Evolutionary conservation across 1,140 invertebrate genomes (phyloP).

Genomic region (Caenorhabditis latens): DNA sequence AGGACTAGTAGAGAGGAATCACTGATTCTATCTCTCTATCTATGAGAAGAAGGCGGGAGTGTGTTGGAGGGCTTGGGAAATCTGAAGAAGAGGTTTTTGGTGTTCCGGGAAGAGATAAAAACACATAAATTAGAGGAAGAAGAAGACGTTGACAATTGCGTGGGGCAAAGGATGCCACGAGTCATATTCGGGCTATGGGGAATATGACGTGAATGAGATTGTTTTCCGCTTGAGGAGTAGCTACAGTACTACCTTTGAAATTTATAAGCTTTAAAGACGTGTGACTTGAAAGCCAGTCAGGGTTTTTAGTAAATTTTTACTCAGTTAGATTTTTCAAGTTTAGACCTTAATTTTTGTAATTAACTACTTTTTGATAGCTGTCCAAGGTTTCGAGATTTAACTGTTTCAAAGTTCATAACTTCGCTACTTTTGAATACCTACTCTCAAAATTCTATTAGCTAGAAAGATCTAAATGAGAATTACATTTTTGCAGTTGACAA

Average conservation of each 20-base stretch:
- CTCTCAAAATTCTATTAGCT: too few species aligned
- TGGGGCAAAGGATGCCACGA: neutral
- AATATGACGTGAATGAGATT: neutral
- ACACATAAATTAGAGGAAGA: slow-evolving; percentile 20
- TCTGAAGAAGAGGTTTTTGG: slow-evolving; percentile 10
- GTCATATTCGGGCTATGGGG: neutral
- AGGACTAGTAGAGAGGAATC: neutral
- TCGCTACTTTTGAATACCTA: too few species aligned
- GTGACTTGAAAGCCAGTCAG: too few species aligned
- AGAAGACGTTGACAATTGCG: slow-evolving; percentile 18
- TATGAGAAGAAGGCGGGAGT: neutral
- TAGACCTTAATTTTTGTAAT: too few species aligned
- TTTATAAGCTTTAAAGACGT: too few species aligned
- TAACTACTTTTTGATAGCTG: too few species aligned
- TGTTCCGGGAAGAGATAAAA: slow-evolving; percentile 31
- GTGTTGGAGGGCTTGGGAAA: neutral
- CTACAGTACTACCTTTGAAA: neutral
- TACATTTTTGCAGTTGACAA: too few species aligned
- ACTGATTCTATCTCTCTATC: slow-evolving; percentile 2
- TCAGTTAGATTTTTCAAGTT: too few species aligned
- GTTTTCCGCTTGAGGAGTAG: neutral
- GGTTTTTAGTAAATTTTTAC: too few species aligned
- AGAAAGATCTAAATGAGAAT: too few species aligned
- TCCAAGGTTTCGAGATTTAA: too few species aligned
- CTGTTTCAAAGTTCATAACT: too few species aligned